Conservation (phyloP, 2,797 vertebrate genomes). For the Sparidentex hasta region DNA sequence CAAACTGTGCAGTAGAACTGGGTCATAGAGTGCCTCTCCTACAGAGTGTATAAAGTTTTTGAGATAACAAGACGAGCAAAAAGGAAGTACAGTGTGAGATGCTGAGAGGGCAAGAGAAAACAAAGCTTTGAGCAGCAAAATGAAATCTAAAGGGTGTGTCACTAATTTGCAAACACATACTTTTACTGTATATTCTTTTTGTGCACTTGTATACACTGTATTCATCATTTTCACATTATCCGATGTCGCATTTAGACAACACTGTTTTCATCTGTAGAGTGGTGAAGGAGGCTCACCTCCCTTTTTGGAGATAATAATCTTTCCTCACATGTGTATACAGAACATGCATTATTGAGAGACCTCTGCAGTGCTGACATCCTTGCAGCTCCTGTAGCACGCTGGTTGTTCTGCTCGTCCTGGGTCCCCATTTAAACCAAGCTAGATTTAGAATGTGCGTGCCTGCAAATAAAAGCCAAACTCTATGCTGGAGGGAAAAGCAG, state of each 20-base stretch:
- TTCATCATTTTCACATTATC: constrained; percentile 17
- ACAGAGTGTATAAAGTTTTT: constrained; percentile 64
- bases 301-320: constrained; percentile 59
- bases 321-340: constrained; percentile 64
- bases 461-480: constrained; percentile 29
- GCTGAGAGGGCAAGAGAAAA: constrained; percentile 43
- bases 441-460: constrained; percentile 59
- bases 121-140: constrained; percentile 12
- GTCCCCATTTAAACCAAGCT: constrained; percentile 56
- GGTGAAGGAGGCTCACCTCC: constrained; percentile 37
- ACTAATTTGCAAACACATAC: constrained; percentile 17
- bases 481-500: constrained; percentile 21
- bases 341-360: constrained; percentile 77
- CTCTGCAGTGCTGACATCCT: constrained; percentile 64
- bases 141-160: constrained; percentile 5
- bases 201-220: background rate
- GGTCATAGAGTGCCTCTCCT: constrained; percentile 74
- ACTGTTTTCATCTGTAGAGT: constrained; percentile 4
- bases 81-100: constrained; percentile 42
- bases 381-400: constrained; percentile 49
- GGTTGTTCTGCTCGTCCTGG: constrained; percentile 31
- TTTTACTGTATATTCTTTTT: background rate
- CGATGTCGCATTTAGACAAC: constrained; percentile 25
- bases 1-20: constrained; percentile 72
- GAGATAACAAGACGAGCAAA: constrained; percentile 69